Evolutionary conservation across 2,888 invertebrate species (phyloP), one percentile per base, ranked within the genome.

Genomic region (Xestia rhomboidea): DNA sequence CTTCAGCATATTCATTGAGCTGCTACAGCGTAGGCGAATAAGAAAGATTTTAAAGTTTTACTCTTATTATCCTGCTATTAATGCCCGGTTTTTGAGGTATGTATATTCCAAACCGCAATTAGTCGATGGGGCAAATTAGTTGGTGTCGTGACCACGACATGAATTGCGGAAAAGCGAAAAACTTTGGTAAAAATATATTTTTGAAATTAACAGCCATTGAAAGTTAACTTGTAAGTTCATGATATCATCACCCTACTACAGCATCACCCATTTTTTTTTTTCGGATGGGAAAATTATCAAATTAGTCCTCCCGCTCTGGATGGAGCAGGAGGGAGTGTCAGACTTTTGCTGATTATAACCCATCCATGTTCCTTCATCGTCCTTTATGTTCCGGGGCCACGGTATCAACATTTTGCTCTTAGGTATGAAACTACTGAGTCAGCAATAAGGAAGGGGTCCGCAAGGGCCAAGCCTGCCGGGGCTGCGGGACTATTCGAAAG

Each of bases 1-100:
- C 27, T 18, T 18, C 10, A 15, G 15, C 8, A 7, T 21, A 57
- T n/a, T 27, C 2, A 44, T 63, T 13, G 13, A 24, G 1, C 30
- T 60, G 78, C 79, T 68, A 68, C 76, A 49, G 30, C 76, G 41
- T 63, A 76, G 41, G 7, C n/a, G 44, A 51, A 62, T 60, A 49
- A 63, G 44, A 3, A 18, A 1, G 0, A 49, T 67, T 54, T 21
- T 8, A 67, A 49, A 51, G 1, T n/a, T 7, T 60, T 4, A 1
- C 27, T 38, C 10, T 21, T 51, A 62, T 30, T 41, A 11, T 41
- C 1, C 8, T 34, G 21, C 7, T 8, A 51, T 0, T 1, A 11
- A 34, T 77, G 0, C 4, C 21, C 18, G 1, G 46, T 27, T 68
- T 77, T 49, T 21, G 30, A 27, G 15, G 13, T 30, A 24, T n/a